These are phyloP conservation scores for Aquatica leii DNA, from an alignment of 2,888 invertebrate genomes.

Conservation along the genomic window DNA sequence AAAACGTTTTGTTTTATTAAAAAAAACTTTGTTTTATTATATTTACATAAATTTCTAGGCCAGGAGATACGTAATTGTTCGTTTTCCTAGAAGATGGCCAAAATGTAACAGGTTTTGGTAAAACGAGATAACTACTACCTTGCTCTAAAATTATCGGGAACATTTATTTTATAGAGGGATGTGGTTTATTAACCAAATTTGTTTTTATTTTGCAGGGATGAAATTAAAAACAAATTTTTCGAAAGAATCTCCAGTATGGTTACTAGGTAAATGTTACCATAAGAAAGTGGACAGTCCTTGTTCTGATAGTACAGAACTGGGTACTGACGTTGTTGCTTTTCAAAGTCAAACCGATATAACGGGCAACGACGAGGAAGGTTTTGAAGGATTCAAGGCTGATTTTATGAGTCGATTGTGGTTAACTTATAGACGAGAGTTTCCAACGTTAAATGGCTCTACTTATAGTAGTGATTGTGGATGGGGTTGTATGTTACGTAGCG, in stretches of 20 bases:
- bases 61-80: too few relatives aligned
- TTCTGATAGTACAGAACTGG: slow-evolving; percentile 65
- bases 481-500: slow-evolving; percentile 90
- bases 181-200: too few relatives aligned
- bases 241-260: slow-evolving; percentile 88
- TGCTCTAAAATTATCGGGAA: too few relatives aligned
- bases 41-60: too few relatives aligned
- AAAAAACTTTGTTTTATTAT: too few relatives aligned
- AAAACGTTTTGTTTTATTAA: too few relatives aligned
- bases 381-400: slow-evolving; percentile 84
- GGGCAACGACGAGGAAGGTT: slow-evolving; percentile 64
- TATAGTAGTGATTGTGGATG: slow-evolving; percentile 93
- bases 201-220: slow-evolving; percentile 49
- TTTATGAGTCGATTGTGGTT: slow-evolving; percentile 87
- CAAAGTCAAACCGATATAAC: slow-evolving; percentile 64
- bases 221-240: slow-evolving; percentile 81
- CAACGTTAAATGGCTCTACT: slow-evolving; percentile 78
- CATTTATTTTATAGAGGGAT: too few relatives aligned
- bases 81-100: too few relatives aligned
- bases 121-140: too few relatives aligned
- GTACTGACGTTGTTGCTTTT: slow-evolving; percentile 68
- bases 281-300: slow-evolving; percentile 65
- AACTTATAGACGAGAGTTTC: slow-evolving; percentile 88
- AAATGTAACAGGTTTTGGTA: too few relatives aligned
- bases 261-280: slow-evolving; percentile 85